These are phyloP conservation scores for Myotis lucifugus DNA, from an alignment of 2,113 vertebrate species.

Conservation along the genomic window DNA sequence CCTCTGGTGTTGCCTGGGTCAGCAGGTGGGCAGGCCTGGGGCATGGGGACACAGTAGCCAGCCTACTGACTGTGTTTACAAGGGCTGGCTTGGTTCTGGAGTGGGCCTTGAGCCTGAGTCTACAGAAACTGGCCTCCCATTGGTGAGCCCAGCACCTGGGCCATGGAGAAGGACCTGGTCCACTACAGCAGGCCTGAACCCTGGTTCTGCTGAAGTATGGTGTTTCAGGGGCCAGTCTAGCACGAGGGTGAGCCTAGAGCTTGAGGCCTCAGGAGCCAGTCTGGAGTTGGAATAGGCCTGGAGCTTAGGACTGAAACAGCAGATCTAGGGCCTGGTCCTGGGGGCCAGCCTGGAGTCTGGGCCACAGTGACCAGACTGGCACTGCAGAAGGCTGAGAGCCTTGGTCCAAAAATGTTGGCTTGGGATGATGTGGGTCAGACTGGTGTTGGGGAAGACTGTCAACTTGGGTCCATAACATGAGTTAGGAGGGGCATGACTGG, in stretches of 20 bases:
- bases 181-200: no score
- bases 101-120: not conserved
- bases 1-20: not conserved
- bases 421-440: not conserved
- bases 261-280: not conserved
- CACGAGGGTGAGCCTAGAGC: not conserved
- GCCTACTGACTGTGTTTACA: not conserved
- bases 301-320: not conserved
- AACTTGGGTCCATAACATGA: not conserved
- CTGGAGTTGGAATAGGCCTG: not conserved
- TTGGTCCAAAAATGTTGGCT: not conserved
- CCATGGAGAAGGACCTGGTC: not conserved
- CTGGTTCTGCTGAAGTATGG: not conserved
- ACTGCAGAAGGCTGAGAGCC: not conserved
- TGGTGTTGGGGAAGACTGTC: not conserved
- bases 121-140: not conserved
- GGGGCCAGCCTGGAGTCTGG: not conserved
- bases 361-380: not conserved
- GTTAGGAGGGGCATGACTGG: not conserved
- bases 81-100: no score
- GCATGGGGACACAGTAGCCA: not conserved
- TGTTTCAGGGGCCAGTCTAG: no score
- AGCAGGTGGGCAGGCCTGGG: not conserved
- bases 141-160: no score
- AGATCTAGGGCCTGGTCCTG: not conserved